These are phyloP conservation scores for Trissoscelio sp. DNA, from an alignment of 2,888 invertebrate genomes.

Conservation along the genomic window DNA sequence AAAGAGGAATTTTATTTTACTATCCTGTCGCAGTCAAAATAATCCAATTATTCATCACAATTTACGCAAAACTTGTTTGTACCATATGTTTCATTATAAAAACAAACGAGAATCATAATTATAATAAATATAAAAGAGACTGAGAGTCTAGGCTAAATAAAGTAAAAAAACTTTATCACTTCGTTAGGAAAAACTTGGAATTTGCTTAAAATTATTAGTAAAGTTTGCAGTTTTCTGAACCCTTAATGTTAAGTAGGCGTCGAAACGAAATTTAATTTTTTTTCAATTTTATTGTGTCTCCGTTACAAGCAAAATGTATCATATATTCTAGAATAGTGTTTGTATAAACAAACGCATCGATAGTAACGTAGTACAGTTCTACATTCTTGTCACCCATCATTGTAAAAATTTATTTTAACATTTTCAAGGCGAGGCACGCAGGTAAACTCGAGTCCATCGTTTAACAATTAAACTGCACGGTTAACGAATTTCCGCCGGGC, in stretches of 20 bases:
- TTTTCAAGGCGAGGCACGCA: conserved; percentile 71
- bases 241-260: conserved; percentile 10
- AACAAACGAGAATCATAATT: neutral
- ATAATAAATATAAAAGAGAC: neutral
- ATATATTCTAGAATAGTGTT: conserved; percentile 57
- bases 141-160: neutral
- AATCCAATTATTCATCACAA: neutral
- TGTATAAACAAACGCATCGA: conserved; percentile 60
- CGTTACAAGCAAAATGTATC: conserved; percentile 53
- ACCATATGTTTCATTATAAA: neutral
- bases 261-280: neutral
- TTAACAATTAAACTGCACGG: conserved; percentile 76
- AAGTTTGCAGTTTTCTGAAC: conserved; percentile 1
- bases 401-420: conserved; percentile 68
- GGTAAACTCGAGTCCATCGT: conserved; percentile 74
- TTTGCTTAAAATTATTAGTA: conserved; percentile 26
- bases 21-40: neutral
- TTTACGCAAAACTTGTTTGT: neutral
- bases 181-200: conserved; percentile 15
- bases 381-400: conserved; percentile 64
- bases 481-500: conserved; percentile 79
- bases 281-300: conserved; percentile 7
- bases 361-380: conserved; percentile 64
- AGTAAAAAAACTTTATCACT: conserved; percentile 7
- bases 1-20: neutral